Evolutionary conservation across 2,888 invertebrate genomes (phyloP).

Genomic region (Parochlus steinenii): DNA sequence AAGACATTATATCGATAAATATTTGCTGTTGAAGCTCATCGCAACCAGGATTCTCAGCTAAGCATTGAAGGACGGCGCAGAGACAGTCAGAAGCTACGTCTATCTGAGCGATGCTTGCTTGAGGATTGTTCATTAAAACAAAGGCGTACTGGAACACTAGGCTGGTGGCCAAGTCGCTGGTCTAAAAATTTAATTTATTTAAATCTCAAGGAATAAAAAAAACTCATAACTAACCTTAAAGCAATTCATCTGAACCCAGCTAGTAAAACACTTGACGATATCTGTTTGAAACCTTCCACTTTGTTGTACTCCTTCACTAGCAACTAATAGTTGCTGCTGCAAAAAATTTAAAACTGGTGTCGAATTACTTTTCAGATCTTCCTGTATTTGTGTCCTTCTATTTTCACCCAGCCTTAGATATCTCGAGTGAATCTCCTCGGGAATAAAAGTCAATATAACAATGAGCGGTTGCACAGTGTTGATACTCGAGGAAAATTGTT

Average conservation of each 20-base stretch:
- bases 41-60: constrained; percentile 51
- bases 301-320: not conserved
- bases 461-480: constrained; percentile 66
- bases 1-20: constrained; percentile 60
- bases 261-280: constrained; percentile 68
- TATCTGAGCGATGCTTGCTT: constrained; percentile 49
- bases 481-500: constrained; percentile 45
- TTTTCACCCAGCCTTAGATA: constrained; percentile 77
- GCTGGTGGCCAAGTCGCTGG: constrained; percentile 53
- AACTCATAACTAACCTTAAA: constrained; percentile 60
- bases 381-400: constrained; percentile 66
- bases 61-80: constrained; percentile 65
- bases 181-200: too few relatives aligned
- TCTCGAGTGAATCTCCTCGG: constrained; percentile 84
- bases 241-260: constrained; percentile 78
- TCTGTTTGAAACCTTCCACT: constrained; percentile 1
- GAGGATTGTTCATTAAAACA: constrained; percentile 45
- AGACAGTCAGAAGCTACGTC: constrained; percentile 84
- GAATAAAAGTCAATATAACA: constrained; percentile 84
- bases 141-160: constrained; percentile 56
- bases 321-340: not conserved
- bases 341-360: constrained; percentile 37
- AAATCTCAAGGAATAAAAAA: too few relatives aligned
- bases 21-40: constrained; percentile 60
- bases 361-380: constrained; percentile 60